Evolutionary conservation across 1,140 invertebrate genomes (phyloP).

Genomic region (Anoplophora glabripennis): DNA sequence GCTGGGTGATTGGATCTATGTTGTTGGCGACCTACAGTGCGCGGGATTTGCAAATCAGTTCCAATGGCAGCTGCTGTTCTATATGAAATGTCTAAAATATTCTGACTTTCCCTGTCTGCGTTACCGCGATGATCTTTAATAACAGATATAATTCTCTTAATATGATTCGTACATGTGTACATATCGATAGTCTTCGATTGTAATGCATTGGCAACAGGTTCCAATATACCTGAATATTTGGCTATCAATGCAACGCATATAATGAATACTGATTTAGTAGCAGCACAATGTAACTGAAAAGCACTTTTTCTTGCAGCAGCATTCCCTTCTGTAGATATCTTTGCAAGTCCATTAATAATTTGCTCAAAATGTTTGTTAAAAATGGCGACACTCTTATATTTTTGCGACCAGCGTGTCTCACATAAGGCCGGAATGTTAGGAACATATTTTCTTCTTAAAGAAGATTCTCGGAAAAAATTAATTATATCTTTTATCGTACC

Average conservation of each 20-base stretch:
- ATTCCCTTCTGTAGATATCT: slow-evolving; percentile 38
- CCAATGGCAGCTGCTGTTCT: too few species aligned
- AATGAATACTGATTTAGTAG: slow-evolving; percentile 29
- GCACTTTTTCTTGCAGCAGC: slow-evolving; percentile 38
- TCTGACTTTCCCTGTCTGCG: too few species aligned
- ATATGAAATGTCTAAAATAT: too few species aligned
- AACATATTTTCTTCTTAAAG: slow-evolving; percentile 39
- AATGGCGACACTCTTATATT: slow-evolving; percentile 43
- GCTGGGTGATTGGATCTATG: slow-evolving; percentile 41
- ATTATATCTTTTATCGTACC: slow-evolving; percentile 42
- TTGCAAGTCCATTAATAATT: slow-evolving; percentile 32
- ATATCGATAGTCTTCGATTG: too few species aligned
- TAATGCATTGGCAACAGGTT: too few species aligned
- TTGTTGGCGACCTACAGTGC: slow-evolving; percentile 35
- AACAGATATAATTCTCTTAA: too few species aligned
- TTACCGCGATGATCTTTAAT: too few species aligned
- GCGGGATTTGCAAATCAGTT: background rate
- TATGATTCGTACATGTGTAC: too few species aligned
- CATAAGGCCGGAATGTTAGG: slow-evolving; percentile 43
- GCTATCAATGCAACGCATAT: slow-evolving; percentile 22
- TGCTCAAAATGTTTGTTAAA: slow-evolving; percentile 26
- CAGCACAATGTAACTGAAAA: slow-evolving; percentile 39
- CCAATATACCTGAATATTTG: too few species aligned
- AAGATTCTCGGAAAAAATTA: slow-evolving; percentile 42
- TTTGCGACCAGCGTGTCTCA: slow-evolving; percentile 44